Percentiles rank a stretch among this genome's conserved stretches.
Evolutionary conservation across 2,888 invertebrate species (phyloP).

Genomic region (Andrena dorsata): DNA sequence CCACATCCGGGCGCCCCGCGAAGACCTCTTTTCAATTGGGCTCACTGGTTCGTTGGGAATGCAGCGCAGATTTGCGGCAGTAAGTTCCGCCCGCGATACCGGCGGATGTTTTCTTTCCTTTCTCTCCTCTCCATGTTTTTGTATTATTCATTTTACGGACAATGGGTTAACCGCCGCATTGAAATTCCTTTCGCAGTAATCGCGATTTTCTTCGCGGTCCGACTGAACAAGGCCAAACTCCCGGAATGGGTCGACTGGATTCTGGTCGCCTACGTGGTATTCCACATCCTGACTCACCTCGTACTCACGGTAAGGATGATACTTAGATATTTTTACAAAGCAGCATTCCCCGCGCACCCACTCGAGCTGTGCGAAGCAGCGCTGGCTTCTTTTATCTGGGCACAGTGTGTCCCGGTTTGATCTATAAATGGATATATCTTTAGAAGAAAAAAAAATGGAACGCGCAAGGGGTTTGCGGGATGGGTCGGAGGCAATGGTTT

Average conservation of each 20-base stretch:
- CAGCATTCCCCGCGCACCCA: neutral
- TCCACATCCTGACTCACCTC: conserved; percentile 95
- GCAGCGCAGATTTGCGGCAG: conserved; percentile 94
- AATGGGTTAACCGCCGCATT: conserved; percentile 47
- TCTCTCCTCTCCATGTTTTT: neutral
- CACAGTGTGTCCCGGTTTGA: neutral
- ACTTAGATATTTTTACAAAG: conserved; percentile 30
- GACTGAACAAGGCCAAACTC: conserved; percentile 93
- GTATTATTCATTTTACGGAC: conserved; percentile 4
- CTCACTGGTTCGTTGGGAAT: conserved; percentile 96
- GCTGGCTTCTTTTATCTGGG: neutral
- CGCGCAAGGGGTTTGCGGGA: neutral
- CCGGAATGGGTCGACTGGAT: conserved; percentile 96
- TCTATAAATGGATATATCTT: conserved; percentile 16
- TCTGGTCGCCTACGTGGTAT: conserved; percentile 94
- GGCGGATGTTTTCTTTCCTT: neutral
- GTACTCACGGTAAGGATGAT: conserved; percentile 91
- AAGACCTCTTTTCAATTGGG: conserved; percentile 95
- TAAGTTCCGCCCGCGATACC: conserved; percentile 85
- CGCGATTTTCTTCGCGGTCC: conserved; percentile 96
- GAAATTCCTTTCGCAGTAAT: conserved; percentile 89
- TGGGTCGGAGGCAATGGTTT: neutral
- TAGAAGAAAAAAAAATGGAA: neutral
- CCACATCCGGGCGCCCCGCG: conserved; percentile 93
- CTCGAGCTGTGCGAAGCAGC: neutral